Base-by-base conservation (phyloP, 2,888 invertebrate genomes). In the Drosophila anceps region DNA sequence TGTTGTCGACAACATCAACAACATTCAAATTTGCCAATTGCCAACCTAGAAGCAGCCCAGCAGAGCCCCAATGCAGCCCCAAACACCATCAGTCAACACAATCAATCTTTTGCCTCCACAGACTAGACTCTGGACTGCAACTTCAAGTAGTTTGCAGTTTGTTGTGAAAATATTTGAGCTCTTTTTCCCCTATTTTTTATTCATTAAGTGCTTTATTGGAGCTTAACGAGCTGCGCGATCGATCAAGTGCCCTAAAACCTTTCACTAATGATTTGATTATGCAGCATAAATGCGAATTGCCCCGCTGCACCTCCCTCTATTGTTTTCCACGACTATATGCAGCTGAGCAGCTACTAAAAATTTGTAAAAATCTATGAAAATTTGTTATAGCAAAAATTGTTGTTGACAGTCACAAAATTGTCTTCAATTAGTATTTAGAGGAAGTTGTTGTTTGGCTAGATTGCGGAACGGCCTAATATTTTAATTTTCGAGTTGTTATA, bases 221-320 rank as follows among this genome's bases (percentile, higher is more conserved):
- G 74, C 78, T 72, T 87, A 90, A 88, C 91, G 73, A 90, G 85
- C 73, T 58, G 69, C 59, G 31, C 82, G 60, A 90, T 90, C 86
- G 88, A 80, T 90, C 90, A 88, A 91, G 88, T 90, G 88, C 91
- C 91, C 90, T 91, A 79, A 87, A 87, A 87, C 91, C 87, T 82
- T 90, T 90, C 90, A 90, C 91, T 87, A 90, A 91, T 91, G 86
- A 87, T 90, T 82, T 72, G 87, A 87, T 88, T 90, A 84, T 89
- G 91, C 70, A 58, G 73, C 71, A 64, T 73, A 71, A 69, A 48
- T 61, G 27, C 46, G 29, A n/a, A 8, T 8, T 24, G 9, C 13
- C 12, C 44, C 41, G 5, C 41, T 12, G 4, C 35, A 4, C 1
- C 12, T 27, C 46, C 4, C n/a, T 4, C 27, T 39, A 12, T 73